Evolutionary conservation across 1,140 invertebrate species (phyloP).

Genomic region (Danaus plexippus): DNA sequence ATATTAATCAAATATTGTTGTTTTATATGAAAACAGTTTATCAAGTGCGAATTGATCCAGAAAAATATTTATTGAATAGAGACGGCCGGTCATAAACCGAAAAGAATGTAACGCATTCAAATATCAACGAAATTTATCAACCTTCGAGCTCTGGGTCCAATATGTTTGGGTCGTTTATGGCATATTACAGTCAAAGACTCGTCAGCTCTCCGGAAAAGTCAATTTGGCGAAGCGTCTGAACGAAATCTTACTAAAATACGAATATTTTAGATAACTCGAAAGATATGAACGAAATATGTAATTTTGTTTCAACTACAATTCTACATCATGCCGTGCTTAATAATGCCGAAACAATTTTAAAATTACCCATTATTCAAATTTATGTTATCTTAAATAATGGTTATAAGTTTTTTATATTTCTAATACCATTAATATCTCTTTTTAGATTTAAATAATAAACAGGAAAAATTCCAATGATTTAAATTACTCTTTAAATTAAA

Average conservation of each 20-base stretch:
- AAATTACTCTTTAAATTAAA: no score
- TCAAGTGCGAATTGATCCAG: not conserved
- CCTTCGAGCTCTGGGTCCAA: constrained; percentile 53
- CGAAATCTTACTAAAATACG: constrained; percentile 51
- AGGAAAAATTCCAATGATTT: no score
- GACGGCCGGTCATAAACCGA: constrained; percentile 42
- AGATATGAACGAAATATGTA: constrained; percentile 41
- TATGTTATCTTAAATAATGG: no score
- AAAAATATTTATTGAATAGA: constrained; percentile 50
- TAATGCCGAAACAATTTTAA: not conserved
- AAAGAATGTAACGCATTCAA: constrained; percentile 65
- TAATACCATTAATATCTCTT: no score
- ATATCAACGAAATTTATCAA: constrained; percentile 67
- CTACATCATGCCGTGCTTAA: no score
- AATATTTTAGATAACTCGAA: constrained; percentile 39
- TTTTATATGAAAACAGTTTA: no score
- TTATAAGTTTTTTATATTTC: no score
- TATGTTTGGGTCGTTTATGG: constrained; percentile 66
- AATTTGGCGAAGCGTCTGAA: constrained; percentile 53
- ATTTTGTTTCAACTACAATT: constrained; percentile 10
- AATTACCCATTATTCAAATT: not conserved
- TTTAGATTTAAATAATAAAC: no score
- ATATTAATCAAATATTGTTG: no score
- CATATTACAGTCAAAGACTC: constrained; percentile 59
- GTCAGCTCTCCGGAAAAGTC: constrained; percentile 60